phyloP scores from a whole-genome alignment of 2,113 vertebrate genomes.

The Pteruthius melanotis region DNA sequence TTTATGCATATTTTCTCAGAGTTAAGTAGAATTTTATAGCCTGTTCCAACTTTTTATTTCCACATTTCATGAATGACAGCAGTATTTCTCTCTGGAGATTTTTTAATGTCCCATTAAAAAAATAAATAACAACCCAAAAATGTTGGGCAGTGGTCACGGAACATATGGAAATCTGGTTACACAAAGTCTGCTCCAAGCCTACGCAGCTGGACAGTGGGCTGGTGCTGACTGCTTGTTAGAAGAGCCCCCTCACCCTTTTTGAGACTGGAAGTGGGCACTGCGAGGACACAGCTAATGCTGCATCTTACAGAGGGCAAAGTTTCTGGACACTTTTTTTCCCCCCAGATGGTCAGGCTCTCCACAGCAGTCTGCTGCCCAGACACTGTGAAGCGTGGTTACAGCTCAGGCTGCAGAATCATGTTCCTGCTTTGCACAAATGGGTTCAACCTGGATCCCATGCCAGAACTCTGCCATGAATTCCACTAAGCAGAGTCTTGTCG shows the following conservation, averaged over 20 bases:
- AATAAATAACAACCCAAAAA: fast-evolving
- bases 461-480: not conserved
- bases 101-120: not conserved
- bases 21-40: not conserved
- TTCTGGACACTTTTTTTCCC: not conserved
- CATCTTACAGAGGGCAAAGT: not conserved
- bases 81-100: not conserved
- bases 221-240: not conserved
- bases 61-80: not conserved
- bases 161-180: not conserved
- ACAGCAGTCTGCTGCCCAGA: not conserved
- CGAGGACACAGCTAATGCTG: not conserved
- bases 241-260: not conserved
- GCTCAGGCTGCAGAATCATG: not conserved
- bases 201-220: not conserved
- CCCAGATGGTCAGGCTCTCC: not conserved
- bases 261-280: not conserved
- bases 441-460: not conserved
- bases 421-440: not conserved
- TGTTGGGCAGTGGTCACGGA: not conserved
- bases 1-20: not conserved
- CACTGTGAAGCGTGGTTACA: fast-evolving
- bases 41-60: not conserved
- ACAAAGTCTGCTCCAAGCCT: not conserved
- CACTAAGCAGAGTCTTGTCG: not conserved